Base-by-base conservation (phyloP, 2,797 vertebrate species). In the Fratercula arctica region DNA sequence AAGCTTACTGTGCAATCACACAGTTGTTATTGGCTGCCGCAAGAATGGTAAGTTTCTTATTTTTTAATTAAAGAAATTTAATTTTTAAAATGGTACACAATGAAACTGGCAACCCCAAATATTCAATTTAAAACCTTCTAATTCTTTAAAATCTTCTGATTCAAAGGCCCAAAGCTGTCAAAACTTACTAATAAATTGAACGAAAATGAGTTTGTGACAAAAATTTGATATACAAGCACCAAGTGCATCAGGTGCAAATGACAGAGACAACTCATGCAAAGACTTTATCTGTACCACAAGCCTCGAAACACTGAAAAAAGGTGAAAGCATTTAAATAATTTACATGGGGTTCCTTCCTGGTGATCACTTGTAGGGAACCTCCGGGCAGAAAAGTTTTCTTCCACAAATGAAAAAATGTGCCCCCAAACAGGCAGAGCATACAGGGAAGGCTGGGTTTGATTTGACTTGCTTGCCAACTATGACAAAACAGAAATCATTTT, bases 101-200 rank as follows among this genome's bases (percentile, higher is more conserved):
- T 51, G 24, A 87, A 91, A 79, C 68, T 75, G 60, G 67, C 14
- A 68, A 96, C 81, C 90, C 84, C 93, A 97, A 97, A 78, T 63
- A 95, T 81, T 90, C 83, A 59, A 56, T 94, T 94, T 90, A 97
- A 97, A 94, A 68, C 51, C 82, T 88, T 83, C 81, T 94, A 83
- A 83, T 91, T 95, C 90, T 94, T 94, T 90, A 97, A 97, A 94
- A 68, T 48, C 82, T 88, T 83, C 79, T 94, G 85, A 83, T 91
- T 95, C 90, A 73, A 95, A 95, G 82, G 97, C 92, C 94, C n/a
- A 93, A 95, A 77, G 89, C 92, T 97, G 83, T 95, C 96, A 95
- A 87, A 97, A 89, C 69, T 93, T 89, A 96, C 93, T 95, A 94
- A 96, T 89, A 97, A 96, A 96, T 17, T 90, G 92, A 98, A 93